Percentiles rank a stretch among this genome's conserved stretches.
Evolutionary conservation across 1,140 invertebrate genomes (phyloP).

Genomic region (Thalassaphorura encarpata): DNA sequence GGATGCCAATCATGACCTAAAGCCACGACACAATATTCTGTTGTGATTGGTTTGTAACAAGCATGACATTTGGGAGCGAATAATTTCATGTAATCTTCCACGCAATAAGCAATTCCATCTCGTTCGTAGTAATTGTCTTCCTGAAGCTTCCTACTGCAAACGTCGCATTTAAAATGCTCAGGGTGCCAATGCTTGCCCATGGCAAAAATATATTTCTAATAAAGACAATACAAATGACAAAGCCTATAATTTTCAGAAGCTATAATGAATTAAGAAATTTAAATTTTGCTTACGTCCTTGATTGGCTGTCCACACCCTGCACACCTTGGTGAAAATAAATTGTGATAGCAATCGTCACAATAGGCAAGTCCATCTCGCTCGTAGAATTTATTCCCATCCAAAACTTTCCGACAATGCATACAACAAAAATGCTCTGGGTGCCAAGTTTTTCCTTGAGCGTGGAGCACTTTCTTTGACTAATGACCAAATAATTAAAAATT

Average conservation of each 20-base stretch:
- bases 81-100: slow-evolving; percentile 48
- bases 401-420: slow-evolving; percentile 46
- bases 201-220: slow-evolving; percentile 53
- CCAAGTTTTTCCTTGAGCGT: slow-evolving; percentile 11
- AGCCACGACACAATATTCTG: slow-evolving; percentile 55
- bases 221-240: not conserved
- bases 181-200: slow-evolving; percentile 54
- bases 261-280: not conserved
- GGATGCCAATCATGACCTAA: slow-evolving; percentile 57
- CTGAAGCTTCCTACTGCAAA: slow-evolving; percentile 47
- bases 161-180: slow-evolving; percentile 54
- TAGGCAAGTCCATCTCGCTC: slow-evolving; percentile 50
- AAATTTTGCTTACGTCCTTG: slow-evolving; percentile 6
- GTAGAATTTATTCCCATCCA: slow-evolving; percentile 56
- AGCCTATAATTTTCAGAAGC: not conserved
- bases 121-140: slow-evolving; percentile 47
- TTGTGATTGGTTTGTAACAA: slow-evolving; percentile 47
- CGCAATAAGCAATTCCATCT: slow-evolving; percentile 44
- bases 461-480: slow-evolving; percentile 8
- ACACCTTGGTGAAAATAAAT: slow-evolving; percentile 54
- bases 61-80: slow-evolving; percentile 56
- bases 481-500: too few species aligned
- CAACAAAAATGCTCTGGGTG: slow-evolving; percentile 50
- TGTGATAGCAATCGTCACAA: slow-evolving; percentile 56
- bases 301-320: slow-evolving; percentile 48